phyloP scores from a whole-genome alignment of 2,113 vertebrate genomes.

The Isurus oxyrinchus region DNA sequence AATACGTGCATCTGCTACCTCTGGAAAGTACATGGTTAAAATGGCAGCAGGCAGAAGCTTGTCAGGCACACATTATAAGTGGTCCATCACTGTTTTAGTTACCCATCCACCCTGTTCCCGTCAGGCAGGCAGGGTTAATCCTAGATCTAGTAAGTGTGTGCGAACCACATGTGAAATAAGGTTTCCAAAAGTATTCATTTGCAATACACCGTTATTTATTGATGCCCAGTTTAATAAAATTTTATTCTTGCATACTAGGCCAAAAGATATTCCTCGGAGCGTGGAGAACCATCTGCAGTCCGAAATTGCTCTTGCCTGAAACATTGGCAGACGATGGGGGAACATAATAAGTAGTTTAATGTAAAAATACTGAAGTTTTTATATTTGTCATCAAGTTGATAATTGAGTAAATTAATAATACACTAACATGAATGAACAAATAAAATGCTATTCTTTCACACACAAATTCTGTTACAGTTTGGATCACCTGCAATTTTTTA shows the following conservation, averaged over 20 bases:
- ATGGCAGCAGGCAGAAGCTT: neutral
- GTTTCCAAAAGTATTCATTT: neutral
- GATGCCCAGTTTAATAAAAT: neutral
- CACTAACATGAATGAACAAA: neutral
- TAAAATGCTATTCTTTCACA: neutral
- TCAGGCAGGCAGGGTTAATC: too few relatives aligned
- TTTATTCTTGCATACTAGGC: neutral
- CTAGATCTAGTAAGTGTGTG: too few relatives aligned
- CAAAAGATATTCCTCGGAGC: neutral
- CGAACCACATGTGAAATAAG: neutral
- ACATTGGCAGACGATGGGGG: neutral
- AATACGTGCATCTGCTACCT: neutral
- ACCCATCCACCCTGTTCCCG: neutral
- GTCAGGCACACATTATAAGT: neutral
- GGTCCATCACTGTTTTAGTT: neutral
- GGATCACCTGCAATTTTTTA: neutral
- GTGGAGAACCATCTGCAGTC: constrained; percentile 21
- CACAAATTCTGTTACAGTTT: neutral
- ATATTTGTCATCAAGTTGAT: constrained; percentile 4
- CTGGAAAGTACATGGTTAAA: neutral
- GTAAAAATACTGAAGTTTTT: neutral
- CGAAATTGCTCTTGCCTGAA: constrained; percentile 35
- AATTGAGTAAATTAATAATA: neutral
- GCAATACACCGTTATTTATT: neutral
- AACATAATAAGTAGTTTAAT: neutral